These are phyloP conservation scores for Salminus brasiliensis DNA, from an alignment of 2,113 vertebrate species.

Conservation along the genomic window DNA sequence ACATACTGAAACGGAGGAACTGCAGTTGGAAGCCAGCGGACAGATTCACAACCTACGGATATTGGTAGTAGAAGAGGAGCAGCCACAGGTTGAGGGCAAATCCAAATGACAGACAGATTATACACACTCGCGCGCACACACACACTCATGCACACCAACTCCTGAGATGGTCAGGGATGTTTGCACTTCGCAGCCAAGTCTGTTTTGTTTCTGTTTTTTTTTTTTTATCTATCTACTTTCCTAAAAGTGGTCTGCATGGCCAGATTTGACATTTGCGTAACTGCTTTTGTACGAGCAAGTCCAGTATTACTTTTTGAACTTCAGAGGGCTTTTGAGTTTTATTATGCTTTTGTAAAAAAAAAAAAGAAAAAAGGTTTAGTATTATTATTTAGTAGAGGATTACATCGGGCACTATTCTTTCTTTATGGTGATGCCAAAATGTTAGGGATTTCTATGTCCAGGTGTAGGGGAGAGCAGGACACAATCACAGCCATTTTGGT, in stretches of 20 bases:
- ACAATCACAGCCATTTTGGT: no score
- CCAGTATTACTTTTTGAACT: slow-evolving; percentile 49
- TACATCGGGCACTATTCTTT: slow-evolving; percentile 19
- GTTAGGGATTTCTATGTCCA: neutral
- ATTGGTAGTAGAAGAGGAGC: slow-evolving; percentile 71
- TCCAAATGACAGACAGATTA: slow-evolving; percentile 59
- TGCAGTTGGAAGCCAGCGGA: slow-evolving; percentile 81
- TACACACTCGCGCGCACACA: neutral
- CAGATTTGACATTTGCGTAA: slow-evolving; percentile 20
- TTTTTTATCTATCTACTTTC: slow-evolving; percentile 21
- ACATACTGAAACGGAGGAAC: slow-evolving; percentile 74
- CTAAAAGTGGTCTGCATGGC: slow-evolving; percentile 26
- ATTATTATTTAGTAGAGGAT: slow-evolving; percentile 29
- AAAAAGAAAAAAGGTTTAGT: no score
- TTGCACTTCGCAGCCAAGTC: slow-evolving; percentile 16
- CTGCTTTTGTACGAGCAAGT: slow-evolving; percentile 43
- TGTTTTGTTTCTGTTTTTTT: slow-evolving; percentile 23
- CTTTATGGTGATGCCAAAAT: slow-evolving; percentile 38
- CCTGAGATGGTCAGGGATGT: slow-evolving; percentile 28
- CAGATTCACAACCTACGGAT: slow-evolving; percentile 86
- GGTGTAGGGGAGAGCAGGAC: no score
- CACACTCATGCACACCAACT: neutral
- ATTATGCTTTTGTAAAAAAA: slow-evolving; percentile 30
- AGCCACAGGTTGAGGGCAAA: slow-evolving; percentile 72
- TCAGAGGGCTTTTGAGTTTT: slow-evolving; percentile 16